Percentiles rank a stretch among this genome's conserved stretches.
Conservation (phyloP, 2,113 vertebrate genomes). For the Hippocampus comes region DNA sequence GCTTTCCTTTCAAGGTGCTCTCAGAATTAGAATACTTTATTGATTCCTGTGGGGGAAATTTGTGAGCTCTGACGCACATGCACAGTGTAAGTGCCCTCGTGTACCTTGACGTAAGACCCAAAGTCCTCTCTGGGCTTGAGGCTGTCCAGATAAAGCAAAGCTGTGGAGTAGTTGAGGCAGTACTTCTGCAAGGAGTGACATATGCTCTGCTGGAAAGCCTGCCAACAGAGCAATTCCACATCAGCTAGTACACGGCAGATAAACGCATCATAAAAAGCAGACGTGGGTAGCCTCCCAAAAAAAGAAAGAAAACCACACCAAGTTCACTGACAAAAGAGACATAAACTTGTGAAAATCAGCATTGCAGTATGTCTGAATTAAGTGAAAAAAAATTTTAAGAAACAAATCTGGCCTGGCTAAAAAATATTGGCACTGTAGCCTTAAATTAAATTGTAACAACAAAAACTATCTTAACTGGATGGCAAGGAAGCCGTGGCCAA, state of each 20-base stretch:
- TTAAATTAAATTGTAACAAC: too few relatives aligned
- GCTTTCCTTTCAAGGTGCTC: conserved; percentile 25
- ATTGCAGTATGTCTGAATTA: too few relatives aligned
- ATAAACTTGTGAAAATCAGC: too few relatives aligned
- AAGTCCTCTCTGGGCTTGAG: conserved; percentile 86
- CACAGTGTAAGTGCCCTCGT: conserved; percentile 5
- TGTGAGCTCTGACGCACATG: background rate
- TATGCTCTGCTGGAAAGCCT: conserved; percentile 80
- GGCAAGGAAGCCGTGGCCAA: too few relatives aligned
- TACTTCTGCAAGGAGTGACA: conserved; percentile 87
- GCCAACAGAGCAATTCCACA: conserved; percentile 40
- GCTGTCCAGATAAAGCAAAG: conserved; percentile 84
- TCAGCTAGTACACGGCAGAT: conserved; percentile 7
- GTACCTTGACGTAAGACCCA: conserved; percentile 85
- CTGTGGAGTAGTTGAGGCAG: conserved; percentile 85
- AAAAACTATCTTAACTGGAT: too few relatives aligned
- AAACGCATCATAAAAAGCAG: conserved; percentile 18
- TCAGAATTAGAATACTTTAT: background rate
- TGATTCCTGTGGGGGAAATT: background rate
- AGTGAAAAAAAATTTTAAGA: too few relatives aligned
- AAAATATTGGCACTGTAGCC: too few relatives aligned
- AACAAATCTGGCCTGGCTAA: too few relatives aligned
- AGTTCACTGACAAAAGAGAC: too few relatives aligned
- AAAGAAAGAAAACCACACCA: too few relatives aligned
- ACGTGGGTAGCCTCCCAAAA: too few relatives aligned